These are phyloP conservation scores for Melipona beecheii DNA, from an alignment of 2,888 invertebrate species.

Conservation along the genomic window DNA sequence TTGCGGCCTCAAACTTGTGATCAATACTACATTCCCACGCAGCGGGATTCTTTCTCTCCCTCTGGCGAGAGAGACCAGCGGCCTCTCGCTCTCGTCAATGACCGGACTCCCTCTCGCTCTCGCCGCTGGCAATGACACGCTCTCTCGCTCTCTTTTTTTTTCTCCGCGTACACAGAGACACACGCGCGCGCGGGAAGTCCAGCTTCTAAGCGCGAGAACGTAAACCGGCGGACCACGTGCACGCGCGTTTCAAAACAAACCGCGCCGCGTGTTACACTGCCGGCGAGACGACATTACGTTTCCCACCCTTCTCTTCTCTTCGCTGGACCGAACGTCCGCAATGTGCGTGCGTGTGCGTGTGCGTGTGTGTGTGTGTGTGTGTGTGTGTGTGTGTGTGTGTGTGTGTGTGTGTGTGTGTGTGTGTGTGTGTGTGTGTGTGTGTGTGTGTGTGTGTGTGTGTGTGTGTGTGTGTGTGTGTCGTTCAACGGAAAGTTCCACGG, in stretches of 20 bases:
- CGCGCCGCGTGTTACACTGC: not conserved
- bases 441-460: too few relatives aligned
- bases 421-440: not conserved
- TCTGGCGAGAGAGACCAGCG: too few relatives aligned
- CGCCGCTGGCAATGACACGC: not conserved
- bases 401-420: too few relatives aligned
- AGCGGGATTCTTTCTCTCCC: not conserved
- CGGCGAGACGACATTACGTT: not conserved
- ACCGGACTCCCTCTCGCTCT: conserved; percentile 4
- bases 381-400: not conserved
- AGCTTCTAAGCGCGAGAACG: conserved; percentile 31
- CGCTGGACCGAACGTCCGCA: not conserved
- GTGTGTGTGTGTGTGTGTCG: not conserved
- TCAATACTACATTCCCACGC: conserved; percentile 33
- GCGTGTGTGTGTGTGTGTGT: not conserved
- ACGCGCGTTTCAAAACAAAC: conserved; percentile 56
- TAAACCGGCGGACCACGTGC: conserved; percentile 21
- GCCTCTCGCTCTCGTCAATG: conserved; percentile 25
- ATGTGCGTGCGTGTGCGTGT: too few relatives aligned
- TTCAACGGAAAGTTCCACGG: not conserved
- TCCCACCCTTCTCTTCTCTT: not conserved
- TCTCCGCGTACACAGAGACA: not conserved
- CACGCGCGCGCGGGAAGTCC: conserved; percentile 16
- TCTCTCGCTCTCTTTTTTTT: not conserved
- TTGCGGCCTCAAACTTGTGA: conserved; percentile 29